phyloP scores from a whole-genome alignment of 92 coral and sea anemone genomes.

The Blastomussa wellsi region DNA sequence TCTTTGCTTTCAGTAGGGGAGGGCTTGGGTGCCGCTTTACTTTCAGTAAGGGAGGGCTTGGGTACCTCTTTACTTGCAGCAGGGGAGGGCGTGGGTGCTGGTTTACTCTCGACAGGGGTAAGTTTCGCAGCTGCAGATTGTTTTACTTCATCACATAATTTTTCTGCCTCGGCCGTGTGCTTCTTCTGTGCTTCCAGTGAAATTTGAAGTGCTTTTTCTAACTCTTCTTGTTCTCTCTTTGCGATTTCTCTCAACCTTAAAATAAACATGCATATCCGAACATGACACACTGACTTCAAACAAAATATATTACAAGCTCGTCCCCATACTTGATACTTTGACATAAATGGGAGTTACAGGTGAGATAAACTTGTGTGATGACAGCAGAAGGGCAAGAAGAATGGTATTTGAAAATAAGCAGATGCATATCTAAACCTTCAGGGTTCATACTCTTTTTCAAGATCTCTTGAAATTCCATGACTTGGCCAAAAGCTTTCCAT shows the following conservation, averaged over 20 bases:
- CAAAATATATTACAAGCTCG: not conserved
- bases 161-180: conserved; percentile 39
- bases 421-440: too few relatives aligned
- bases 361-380: too few relatives aligned
- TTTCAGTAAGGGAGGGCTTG: conserved; percentile 25
- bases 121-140: conserved; percentile 21
- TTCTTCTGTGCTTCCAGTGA: conserved; percentile 51
- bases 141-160: conserved; percentile 32
- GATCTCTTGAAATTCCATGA: too few relatives aligned
- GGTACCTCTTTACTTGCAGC: conserved; percentile 20
- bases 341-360: too few relatives aligned
- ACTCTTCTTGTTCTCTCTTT: conserved; percentile 76
- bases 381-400: too few relatives aligned
- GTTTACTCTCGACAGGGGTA: conserved; percentile 28
- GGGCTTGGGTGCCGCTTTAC: conserved; percentile 36
- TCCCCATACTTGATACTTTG: too few relatives aligned
- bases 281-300: not conserved
- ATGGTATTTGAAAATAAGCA: too few relatives aligned
- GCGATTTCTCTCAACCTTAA: conserved; percentile 77
- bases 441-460: too few relatives aligned
- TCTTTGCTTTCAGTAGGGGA: conserved; percentile 2
- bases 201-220: conserved; percentile 70
- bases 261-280: not conserved
- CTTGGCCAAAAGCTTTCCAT: too few relatives aligned
- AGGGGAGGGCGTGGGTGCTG: conserved; percentile 26